A percentile compares a stretch with the other conserved stretches of the same genome.
phyloP scores from a whole-genome alignment of 2,797 vertebrate genomes.

The Telmatherina bonti region DNA sequence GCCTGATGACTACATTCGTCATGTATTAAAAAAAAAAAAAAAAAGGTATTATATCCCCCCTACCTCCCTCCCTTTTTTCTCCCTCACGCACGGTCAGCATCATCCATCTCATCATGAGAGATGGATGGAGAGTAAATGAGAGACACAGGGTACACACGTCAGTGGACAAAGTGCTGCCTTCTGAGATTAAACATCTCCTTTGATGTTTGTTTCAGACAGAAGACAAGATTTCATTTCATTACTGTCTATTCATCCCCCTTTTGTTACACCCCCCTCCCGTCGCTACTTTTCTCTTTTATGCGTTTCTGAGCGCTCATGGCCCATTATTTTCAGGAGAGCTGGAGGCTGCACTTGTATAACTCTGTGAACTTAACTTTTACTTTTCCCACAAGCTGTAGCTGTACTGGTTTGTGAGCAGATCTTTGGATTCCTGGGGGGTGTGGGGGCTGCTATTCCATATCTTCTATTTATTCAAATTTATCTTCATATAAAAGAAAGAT shows the following conservation, averaged over 20 bases:
- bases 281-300: constrained; percentile 48
- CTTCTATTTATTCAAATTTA: constrained; percentile 1
- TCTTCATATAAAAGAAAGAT: neutral
- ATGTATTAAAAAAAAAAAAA: constrained; percentile 85
- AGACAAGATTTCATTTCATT: constrained; percentile 61
- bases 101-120: constrained; percentile 72
- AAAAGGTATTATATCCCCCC: constrained; percentile 77
- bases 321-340: constrained; percentile 63
- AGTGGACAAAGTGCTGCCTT: constrained; percentile 54
- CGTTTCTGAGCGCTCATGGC: constrained; percentile 33
- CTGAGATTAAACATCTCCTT: constrained; percentile 66
- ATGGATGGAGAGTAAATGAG: constrained; percentile 62
- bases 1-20: constrained; percentile 88
- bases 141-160: constrained; percentile 45
- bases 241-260: constrained; percentile 55
- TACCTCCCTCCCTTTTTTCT: constrained; percentile 36
- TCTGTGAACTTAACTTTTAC: constrained; percentile 42
- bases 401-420: neutral
- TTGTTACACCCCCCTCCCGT: constrained; percentile 38
- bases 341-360: constrained; percentile 64
- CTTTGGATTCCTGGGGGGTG: constrained; percentile 12
- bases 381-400: constrained; percentile 14
- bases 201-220: constrained; percentile 73
- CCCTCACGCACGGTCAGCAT: constrained; percentile 58
- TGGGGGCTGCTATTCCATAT: neutral